These are phyloP conservation scores for Danio aesculapii DNA, from an alignment of 2,797 vertebrate genomes.

Conservation along the genomic window DNA sequence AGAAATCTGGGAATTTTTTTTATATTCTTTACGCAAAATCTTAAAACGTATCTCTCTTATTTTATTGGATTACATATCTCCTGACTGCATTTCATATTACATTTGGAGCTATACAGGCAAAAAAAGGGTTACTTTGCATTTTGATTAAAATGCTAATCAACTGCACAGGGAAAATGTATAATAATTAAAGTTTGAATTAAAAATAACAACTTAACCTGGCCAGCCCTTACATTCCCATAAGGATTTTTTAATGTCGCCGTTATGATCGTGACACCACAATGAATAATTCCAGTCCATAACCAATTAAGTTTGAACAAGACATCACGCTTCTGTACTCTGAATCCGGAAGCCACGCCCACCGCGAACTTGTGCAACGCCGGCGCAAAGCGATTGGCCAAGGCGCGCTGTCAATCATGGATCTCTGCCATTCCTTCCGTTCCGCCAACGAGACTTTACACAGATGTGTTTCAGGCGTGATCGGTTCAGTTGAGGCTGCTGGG, in stretches of 20 bases:
- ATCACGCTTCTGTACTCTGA: constrained; percentile 13
- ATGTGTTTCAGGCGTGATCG: constrained; percentile 71
- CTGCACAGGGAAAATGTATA: not conserved
- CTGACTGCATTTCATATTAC: too few species aligned
- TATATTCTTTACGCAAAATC: too few species aligned
- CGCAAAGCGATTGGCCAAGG: constrained; percentile 65
- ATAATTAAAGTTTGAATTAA: not conserved
- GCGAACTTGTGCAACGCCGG: constrained; percentile 33
- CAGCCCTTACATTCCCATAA: not conserved
- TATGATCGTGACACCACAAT: not conserved
- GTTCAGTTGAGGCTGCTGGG: constrained; percentile 51
- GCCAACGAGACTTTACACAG: constrained; percentile 62
- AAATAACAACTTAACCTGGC: not conserved
- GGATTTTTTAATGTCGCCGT: not conserved
- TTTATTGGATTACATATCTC: too few species aligned
- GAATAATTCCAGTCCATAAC: not conserved
- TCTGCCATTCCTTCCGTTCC: constrained; percentile 71
- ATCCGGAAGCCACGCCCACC: constrained; percentile 67
- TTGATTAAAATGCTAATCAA: constrained; percentile 2
- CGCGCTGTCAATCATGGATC: constrained; percentile 68
- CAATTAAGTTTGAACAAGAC: constrained; percentile 56
- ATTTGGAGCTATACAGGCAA: too few species aligned
- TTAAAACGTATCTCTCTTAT: too few species aligned
- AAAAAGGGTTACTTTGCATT: not conserved
- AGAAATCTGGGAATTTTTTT: too few species aligned